Evolutionary conservation across 2,113 vertebrate species (phyloP), one percentile per base, ranked within the genome.

Genomic region (Symphodus melops): DNA sequence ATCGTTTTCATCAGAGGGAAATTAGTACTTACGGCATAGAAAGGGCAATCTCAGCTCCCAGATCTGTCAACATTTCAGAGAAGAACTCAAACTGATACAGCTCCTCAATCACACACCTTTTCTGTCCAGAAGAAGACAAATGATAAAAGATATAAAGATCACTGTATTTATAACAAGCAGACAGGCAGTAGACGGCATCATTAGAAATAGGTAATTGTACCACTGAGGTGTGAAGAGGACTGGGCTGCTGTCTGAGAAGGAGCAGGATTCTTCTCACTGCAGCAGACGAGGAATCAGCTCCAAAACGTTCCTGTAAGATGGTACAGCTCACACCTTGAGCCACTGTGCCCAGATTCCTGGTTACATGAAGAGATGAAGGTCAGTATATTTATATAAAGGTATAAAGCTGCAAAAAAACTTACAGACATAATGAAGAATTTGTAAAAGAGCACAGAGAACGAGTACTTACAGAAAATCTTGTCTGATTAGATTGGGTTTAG

Each of bases 1-100:
- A 14, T 44, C 2, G 20, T 51, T n/a, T n/a, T 51, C 8, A 51
- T 51, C 1, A 8, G 1, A n/a, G 8, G 48, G 48, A n/a, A 17
- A n/a, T n/a, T 19, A 9, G 17, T 12, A 94, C 95, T 94, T 68
- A 95, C 95, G 93, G 88, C 64, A 95, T 79, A 11, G 92, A 92
- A n/a, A 95, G 60, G 1, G 92, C 90, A 2, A 95, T 87, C 88
- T 95, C 92, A 67, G 89, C 72, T n/a, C 92, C 92, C 25, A 95
- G 79, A 28, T 94, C 86, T 60, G 57, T 59, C 6, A 95, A 72
- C 48, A 94, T 77, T 5, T 93, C 83, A 12, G 89, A 72, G 81
- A 94, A 92, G 82, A 95, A 92, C 60, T 90, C 63, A 57, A 92
- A 86, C 39, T 86, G 52, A 71, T 91, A 90, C 48, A 94, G 23